These are phyloP conservation scores for Chlorodrepanis virens DNA, from an alignment of 2,113 vertebrate genomes.

Conservation along the genomic window DNA sequence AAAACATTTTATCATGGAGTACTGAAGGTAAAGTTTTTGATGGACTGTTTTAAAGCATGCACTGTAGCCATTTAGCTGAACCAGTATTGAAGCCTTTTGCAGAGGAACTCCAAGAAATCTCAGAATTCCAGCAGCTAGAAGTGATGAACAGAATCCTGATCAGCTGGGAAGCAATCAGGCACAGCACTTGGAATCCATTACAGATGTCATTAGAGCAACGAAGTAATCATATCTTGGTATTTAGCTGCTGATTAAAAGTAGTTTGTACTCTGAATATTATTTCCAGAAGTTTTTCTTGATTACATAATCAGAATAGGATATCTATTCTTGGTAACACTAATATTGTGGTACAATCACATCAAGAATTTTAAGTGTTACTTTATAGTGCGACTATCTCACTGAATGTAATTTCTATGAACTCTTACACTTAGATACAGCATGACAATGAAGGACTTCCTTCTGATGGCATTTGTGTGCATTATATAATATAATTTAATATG, in stretches of 20 bases:
- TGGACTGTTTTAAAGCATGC: not conserved
- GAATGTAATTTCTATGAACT: not conserved
- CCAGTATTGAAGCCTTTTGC: not conserved
- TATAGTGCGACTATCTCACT: not conserved
- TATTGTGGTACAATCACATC: not conserved
- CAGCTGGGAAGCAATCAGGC: conserved; percentile 64
- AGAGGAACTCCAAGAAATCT: conserved; percentile 5
- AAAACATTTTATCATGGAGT: not conserved
- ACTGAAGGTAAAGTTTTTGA: not conserved
- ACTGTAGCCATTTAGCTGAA: not conserved
- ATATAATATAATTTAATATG: not conserved
- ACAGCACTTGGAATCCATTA: conserved; percentile 58
- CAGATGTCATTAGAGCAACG: conserved; percentile 41
- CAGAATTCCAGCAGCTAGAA: conserved; percentile 45
- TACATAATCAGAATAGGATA: conserved; percentile 49
- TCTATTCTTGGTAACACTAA: conserved; percentile 16
- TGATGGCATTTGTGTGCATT: not conserved
- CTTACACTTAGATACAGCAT: not conserved
- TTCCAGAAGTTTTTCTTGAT: conserved; percentile 69
- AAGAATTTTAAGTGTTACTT: conserved; percentile 5
- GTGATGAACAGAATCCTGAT: conserved; percentile 23
- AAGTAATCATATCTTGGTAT: conserved; percentile 70
- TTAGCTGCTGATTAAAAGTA: conserved; percentile 73
- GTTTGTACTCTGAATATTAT: conserved; percentile 56
- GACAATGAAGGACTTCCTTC: not conserved